A percentile compares a stretch with the other conserved stretches of the same genome.
Evolutionary conservation across 92 coral and sea anemone genomes (phyloP).

Genomic region (Parazoanthus darwini): DNA sequence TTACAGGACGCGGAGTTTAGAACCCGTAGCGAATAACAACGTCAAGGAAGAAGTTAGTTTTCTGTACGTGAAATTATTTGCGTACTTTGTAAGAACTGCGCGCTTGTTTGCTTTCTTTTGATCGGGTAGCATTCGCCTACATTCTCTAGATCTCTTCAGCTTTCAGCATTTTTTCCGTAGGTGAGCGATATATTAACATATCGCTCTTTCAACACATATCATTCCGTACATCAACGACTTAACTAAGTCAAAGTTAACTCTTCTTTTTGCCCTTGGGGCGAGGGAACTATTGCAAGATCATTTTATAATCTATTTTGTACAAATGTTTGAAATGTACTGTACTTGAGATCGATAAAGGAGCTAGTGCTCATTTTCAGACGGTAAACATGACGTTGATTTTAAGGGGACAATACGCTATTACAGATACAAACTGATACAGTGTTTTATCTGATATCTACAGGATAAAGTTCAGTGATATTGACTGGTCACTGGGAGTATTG

Average conservation of each 20-base stretch:
- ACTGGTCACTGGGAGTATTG: no score
- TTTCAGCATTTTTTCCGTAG: neutral
- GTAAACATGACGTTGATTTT: neutral
- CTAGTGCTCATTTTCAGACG: neutral
- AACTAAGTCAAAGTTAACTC: neutral
- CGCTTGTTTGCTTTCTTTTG: neutral
- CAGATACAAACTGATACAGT: no score
- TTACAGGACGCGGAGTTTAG: neutral
- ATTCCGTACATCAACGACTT: neutral
- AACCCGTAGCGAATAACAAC: neutral
- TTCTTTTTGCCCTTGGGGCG: neutral
- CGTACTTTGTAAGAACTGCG: neutral
- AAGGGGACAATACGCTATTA: neutral
- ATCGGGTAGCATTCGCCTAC: neutral
- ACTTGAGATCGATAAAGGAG: neutral
- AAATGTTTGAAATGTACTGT: no score
- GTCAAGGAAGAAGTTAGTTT: neutral
- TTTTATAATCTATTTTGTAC: no score
- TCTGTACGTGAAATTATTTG: constrained; percentile 17
- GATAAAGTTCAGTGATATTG: no score
- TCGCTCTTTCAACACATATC: neutral
- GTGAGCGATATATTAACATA: neutral
- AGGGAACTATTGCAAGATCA: neutral
- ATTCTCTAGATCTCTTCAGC: neutral
- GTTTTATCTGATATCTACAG: no score